Evolutionary conservation across 2,888 invertebrate genomes (phyloP).

Genomic region (Tanypteryx hageni): DNA sequence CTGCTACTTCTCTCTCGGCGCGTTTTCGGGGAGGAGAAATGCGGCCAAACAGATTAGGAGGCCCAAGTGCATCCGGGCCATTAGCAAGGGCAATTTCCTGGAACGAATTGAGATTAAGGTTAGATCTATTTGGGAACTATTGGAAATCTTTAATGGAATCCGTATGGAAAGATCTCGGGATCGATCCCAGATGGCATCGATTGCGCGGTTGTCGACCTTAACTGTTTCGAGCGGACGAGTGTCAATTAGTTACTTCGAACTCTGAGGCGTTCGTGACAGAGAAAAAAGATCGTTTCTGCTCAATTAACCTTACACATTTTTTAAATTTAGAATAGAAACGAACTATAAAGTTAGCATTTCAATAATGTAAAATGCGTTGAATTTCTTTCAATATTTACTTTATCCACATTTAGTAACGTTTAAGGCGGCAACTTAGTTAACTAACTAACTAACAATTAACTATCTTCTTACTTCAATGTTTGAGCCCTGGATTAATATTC

Average conservation of each 20-base stretch:
- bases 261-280: not conserved
- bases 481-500: too few relatives aligned
- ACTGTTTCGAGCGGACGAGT: not conserved
- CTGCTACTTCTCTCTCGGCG: not conserved
- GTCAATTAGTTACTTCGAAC: not conserved
- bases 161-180: not conserved
- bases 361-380: too few relatives aligned
- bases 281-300: not conserved
- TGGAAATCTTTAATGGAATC: conserved; percentile 2
- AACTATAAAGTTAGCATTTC: not conserved
- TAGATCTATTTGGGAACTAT: not conserved
- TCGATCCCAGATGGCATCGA: not conserved
- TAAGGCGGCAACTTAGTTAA: too few relatives aligned
- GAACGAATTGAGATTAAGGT: not conserved
- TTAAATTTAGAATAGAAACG: not conserved
- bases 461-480: too few relatives aligned
- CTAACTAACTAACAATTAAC: too few relatives aligned
- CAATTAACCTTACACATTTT: not conserved
- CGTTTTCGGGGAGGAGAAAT: not conserved
- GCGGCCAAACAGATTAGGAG: not conserved
- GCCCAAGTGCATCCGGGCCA: not conserved
- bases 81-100: not conserved
- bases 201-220: not conserved
- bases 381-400: too few relatives aligned
- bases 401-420: too few relatives aligned